Conservation (phyloP, 2,888 invertebrate species). For the Tridacna crocea region DNA sequence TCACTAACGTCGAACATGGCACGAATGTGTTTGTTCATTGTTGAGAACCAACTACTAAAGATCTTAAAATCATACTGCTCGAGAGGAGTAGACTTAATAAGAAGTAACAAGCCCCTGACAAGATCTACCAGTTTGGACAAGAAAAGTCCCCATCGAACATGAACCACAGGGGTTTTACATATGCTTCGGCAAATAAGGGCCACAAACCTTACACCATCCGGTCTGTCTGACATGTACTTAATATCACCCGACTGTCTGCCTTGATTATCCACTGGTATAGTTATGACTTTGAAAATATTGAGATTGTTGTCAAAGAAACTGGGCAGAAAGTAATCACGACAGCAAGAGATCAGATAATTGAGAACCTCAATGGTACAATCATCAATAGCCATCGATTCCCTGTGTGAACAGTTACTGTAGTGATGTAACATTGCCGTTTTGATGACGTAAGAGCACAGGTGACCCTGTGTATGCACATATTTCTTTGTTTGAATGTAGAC, state of each 20-base stretch:
- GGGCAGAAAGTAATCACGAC: not conserved
- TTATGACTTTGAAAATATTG: not conserved
- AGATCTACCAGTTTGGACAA: constrained; percentile 7
- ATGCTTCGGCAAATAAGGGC: not conserved
- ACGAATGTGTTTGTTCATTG: not conserved
- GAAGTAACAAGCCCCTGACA: not conserved
- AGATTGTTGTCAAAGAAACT: constrained; percentile 9
- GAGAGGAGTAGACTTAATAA: not conserved
- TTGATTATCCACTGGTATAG: not conserved
- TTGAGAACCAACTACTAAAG: not conserved
- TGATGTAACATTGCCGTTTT: constrained; percentile 15
- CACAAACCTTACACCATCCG: not conserved
- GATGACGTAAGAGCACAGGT: constrained; percentile 4
- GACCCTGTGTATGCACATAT: not conserved
- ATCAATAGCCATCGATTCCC: not conserved
- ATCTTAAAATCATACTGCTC: not conserved
- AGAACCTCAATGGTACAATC: not conserved
- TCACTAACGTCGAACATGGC: not conserved
- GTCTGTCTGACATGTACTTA: not conserved
- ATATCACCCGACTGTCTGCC: constrained; percentile 4
- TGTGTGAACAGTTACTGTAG: not conserved
- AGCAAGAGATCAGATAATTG: not conserved
- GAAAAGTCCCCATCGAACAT: not conserved
- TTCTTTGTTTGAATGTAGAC: constrained; percentile 3
- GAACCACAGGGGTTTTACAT: not conserved